These are phyloP conservation scores for Amphipyra tragopoginis DNA, from an alignment of 2,888 invertebrate genomes.

Conservation along the genomic window DNA sequence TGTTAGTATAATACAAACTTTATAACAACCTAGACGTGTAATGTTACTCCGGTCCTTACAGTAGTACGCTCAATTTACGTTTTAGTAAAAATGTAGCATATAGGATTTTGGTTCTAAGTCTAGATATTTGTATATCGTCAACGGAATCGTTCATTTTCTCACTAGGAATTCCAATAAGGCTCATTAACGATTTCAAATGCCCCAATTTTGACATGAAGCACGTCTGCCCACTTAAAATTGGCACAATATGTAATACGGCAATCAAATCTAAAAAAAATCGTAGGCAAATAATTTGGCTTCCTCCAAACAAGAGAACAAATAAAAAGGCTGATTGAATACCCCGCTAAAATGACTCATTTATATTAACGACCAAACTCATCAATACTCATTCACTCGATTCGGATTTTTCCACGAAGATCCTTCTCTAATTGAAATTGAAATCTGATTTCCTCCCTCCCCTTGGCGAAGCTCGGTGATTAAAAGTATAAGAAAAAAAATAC, in stretches of 20 bases:
- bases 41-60: no score
- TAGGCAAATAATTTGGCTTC: conserved; percentile 57
- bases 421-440: conserved; percentile 90
- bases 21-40: no score
- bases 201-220: conserved; percentile 25
- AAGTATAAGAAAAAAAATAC: conserved; percentile 89
- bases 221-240: conserved; percentile 37
- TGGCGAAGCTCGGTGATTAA: conserved; percentile 84
- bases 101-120: no score
- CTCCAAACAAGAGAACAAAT: conserved; percentile 67
- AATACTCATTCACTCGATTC: conserved; percentile 85
- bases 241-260: conserved; percentile 25
- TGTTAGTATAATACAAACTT: no score
- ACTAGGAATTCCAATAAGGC: not conserved
- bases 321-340: conserved; percentile 77
- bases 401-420: conserved; percentile 84
- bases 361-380: conserved; percentile 86
- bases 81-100: no score
- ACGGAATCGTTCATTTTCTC: no score
- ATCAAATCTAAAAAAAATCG: conserved; percentile 38
- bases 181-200: conserved; percentile 27
- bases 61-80: no score
- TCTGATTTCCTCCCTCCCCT: conserved; percentile 87
- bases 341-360: conserved; percentile 82
- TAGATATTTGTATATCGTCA: no score